Percentiles rank a stretch among this genome's conserved stretches.
phyloP scores from a whole-genome alignment of 2,113 vertebrate species.

The Rhinolophus sinicus region DNA sequence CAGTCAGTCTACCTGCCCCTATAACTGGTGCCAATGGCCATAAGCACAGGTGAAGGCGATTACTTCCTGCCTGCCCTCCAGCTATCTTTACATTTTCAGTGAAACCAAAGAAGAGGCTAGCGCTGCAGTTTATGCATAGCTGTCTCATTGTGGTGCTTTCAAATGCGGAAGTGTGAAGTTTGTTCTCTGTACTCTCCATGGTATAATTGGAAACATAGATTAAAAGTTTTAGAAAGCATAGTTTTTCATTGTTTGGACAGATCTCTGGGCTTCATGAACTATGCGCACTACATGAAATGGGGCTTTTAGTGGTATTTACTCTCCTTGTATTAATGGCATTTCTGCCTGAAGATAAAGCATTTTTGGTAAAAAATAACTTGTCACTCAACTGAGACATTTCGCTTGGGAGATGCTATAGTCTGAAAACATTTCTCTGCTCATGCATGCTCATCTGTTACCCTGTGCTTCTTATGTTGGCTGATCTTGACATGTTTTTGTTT shows the following conservation, averaged over 20 bases:
- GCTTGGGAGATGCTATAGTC: neutral
- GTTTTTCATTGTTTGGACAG: neutral
- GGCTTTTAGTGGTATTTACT: neutral
- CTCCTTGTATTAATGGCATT: neutral
- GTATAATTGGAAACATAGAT: neutral
- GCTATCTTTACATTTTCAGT: neutral
- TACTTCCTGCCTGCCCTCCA: neutral
- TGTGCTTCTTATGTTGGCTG: neutral
- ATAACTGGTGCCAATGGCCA: neutral
- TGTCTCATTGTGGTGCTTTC: neutral
- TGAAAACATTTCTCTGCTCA: neutral
- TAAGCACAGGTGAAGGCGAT: neutral
- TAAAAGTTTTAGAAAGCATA: neutral
- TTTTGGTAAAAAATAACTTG: slow-evolving; percentile 33
- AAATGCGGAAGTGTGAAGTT: neutral
- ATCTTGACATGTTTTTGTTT: slow-evolving; percentile 18
- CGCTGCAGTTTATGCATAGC: too few relatives aligned
- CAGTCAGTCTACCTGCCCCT: accelerated
- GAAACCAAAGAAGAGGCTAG: neutral
- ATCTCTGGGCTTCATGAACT: neutral
- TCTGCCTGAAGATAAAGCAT: slow-evolving; percentile 37
- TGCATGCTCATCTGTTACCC: neutral
- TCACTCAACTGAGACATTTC: neutral
- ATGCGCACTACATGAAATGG: neutral
- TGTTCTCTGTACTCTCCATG: neutral